Conservation (phyloP, 2,888 invertebrate species). For the Polia nebulosa region DNA sequence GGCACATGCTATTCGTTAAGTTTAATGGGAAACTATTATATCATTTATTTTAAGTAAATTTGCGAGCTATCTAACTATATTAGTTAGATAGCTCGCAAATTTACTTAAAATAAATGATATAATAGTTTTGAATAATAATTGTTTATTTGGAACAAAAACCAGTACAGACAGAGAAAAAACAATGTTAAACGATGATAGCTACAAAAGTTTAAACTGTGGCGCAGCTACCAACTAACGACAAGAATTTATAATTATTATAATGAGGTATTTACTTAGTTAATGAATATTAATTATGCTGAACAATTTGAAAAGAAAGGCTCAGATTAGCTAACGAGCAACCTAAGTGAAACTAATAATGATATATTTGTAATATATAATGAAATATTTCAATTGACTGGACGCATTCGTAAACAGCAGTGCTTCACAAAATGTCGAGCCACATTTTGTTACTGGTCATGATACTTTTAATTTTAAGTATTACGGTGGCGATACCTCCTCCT, state of each 20-base stretch:
- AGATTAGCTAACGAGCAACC: neutral
- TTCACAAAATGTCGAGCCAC: neutral
- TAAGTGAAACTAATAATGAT: neutral
- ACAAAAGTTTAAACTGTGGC: too few species aligned
- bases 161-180: too few species aligned
- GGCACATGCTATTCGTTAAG: too few species aligned
- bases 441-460: neutral
- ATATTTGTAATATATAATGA: neutral
- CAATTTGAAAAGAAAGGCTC: neutral
- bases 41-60: too few species aligned
- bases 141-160: too few species aligned
- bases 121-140: too few species aligned
- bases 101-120: too few species aligned
- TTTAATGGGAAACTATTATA: too few species aligned
- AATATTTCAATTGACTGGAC: neutral
- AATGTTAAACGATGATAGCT: too few species aligned
- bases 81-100: neutral
- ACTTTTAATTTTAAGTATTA: slow-evolving; percentile 4
- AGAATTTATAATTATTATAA: neutral
- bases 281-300: neutral
- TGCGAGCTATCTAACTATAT: neutral
- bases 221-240: too few species aligned
- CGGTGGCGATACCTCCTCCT: neutral
- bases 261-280: neutral
- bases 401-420: neutral